These are phyloP conservation scores for Hiodon alosoides DNA, from an alignment of 2,113 vertebrate genomes.

Conservation along the genomic window DNA sequence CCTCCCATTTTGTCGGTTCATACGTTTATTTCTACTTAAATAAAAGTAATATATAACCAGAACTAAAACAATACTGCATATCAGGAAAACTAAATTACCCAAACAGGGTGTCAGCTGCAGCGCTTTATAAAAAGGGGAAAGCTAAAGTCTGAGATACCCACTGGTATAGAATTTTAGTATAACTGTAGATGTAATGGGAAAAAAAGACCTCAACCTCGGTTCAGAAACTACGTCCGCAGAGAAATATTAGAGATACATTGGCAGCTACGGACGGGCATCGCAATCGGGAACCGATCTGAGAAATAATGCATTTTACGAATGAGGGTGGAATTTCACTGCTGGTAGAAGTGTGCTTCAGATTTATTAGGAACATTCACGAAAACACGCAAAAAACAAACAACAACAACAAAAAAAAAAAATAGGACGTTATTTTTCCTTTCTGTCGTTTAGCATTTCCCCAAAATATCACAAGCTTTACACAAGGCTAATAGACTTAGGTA, in stretches of 20 bases:
- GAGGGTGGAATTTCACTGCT: not conserved
- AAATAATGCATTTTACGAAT: not conserved
- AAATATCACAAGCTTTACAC: conserved; percentile 2
- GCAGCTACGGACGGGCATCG: conserved; percentile 11
- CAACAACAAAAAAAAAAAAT: not conserved
- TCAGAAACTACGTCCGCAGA: not conserved
- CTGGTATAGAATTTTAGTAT: not conserved
- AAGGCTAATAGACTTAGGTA: not conserved
- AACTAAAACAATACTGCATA: conserved; percentile 48
- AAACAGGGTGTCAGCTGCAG: conserved; percentile 14
- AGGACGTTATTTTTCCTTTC: not conserved
- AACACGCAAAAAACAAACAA: not conserved
- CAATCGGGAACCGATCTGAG: conserved; percentile 11
- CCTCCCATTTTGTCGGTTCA: conserved; percentile 39
- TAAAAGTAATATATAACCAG: conserved; percentile 38
- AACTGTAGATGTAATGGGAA: conserved; percentile 10
- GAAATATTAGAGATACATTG: not conserved
- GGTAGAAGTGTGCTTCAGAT: conserved; percentile 11
- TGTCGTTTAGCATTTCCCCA: not conserved
- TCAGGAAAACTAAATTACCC: conserved; percentile 37
- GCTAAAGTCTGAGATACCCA: not conserved
- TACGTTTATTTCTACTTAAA: conserved; percentile 35
- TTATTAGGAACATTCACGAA: not conserved
- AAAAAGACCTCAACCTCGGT: not conserved
- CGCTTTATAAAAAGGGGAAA: conserved; percentile 10